phyloP scores from a whole-genome alignment of 2,888 invertebrate genomes.

The Temnothorax rugatulus region DNA sequence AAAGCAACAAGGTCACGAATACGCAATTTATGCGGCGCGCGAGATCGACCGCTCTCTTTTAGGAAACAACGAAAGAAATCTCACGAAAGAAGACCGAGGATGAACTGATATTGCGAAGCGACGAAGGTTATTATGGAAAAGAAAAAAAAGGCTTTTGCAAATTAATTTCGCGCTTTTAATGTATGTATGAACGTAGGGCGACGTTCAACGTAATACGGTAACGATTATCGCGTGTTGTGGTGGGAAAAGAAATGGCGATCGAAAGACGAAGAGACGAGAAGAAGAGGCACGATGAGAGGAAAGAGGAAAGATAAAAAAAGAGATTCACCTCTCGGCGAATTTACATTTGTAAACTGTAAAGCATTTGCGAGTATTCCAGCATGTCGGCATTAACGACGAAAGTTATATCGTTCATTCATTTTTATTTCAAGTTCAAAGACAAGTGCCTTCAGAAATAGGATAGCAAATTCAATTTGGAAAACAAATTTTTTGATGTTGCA shows the following conservation, averaged over 20 bases:
- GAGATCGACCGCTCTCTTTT: conserved; percentile 23
- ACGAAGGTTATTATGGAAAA: conserved; percentile 48
- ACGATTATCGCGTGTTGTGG: conserved; percentile 69
- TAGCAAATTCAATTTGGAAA: background rate
- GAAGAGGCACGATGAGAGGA: too few species aligned
- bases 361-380: conserved; percentile 15
- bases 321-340: conserved; percentile 46
- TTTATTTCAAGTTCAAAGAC: conserved; percentile 27
- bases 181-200: conserved; percentile 51
- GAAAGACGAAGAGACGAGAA: conserved; percentile 5
- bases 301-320: conserved; percentile 4
- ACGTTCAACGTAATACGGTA: conserved; percentile 72
- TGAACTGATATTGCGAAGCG: conserved; percentile 4
- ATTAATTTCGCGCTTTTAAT: conserved; percentile 56
- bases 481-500: background rate
- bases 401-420: conserved; percentile 61
- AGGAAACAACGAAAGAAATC: conserved; percentile 10
- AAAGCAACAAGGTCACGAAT: conserved; percentile 65
- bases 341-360: conserved; percentile 62
- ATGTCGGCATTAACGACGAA: conserved; percentile 49
- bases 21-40: conserved; percentile 60
- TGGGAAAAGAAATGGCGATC: background rate
- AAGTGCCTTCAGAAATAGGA: background rate
- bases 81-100: conserved; percentile 46
- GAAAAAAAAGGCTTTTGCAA: background rate